Percentiles rank a stretch among this genome's conserved stretches.
phyloP scores from a whole-genome alignment of 2,888 invertebrate genomes.

The Cryptosula pallasiana region DNA sequence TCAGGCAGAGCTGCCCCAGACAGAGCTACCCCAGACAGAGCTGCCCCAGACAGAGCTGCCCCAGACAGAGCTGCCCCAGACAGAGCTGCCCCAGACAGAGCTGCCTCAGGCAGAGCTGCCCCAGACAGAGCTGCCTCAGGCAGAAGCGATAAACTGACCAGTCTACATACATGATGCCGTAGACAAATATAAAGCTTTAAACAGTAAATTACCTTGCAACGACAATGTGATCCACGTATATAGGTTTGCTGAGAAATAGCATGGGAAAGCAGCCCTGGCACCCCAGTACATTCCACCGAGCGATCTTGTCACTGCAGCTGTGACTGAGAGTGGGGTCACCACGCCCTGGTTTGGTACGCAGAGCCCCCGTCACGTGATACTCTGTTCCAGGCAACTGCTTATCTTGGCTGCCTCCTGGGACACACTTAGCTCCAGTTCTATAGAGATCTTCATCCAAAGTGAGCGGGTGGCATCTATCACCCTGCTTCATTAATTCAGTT shows the following conservation, averaged over 20 bases:
- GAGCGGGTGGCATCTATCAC: neutral
- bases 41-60: too few species aligned
- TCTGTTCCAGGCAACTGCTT: constrained; percentile 44
- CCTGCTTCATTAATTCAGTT: neutral
- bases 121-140: too few species aligned
- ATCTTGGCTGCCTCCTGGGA: constrained; percentile 60
- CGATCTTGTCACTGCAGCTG: constrained; percentile 90
- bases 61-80: too few species aligned
- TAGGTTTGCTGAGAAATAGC: constrained; percentile 62
- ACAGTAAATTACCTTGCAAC: constrained; percentile 61
- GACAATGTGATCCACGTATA: constrained; percentile 67
- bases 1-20: too few species aligned
- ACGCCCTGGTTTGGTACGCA: constrained; percentile 83
- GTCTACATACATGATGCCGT: neutral
- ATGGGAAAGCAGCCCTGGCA: constrained; percentile 74
- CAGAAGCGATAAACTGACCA: too few species aligned
- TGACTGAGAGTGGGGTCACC: constrained; percentile 82
- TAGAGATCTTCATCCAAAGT: constrained; percentile 55
- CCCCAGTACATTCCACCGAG: constrained; percentile 80
- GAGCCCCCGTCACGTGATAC: constrained; percentile 56
- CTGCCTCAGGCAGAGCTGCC: too few species aligned
- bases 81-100: too few species aligned
- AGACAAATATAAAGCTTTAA: neutral
- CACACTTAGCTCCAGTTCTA: constrained; percentile 87
- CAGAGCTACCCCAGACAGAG: too few species aligned